Base-by-base conservation (phyloP, 2,113 vertebrate genomes). In the Oryzias javanicus region DNA sequence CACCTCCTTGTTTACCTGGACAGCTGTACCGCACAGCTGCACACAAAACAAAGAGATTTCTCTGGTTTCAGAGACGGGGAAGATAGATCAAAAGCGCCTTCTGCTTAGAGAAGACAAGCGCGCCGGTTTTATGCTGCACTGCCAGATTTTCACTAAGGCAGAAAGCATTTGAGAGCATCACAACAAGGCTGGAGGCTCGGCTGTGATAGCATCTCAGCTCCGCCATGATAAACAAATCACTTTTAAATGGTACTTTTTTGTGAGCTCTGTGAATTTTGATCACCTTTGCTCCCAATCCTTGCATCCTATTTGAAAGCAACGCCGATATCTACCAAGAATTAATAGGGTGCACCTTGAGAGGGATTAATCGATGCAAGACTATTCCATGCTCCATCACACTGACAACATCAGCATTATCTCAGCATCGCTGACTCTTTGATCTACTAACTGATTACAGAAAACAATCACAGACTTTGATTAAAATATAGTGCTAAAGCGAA, bases 41-140 rank as follows among this genome's bases (percentile, higher is more conserved):
- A 67, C 42, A 47, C 49, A 78, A 80, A 89, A 80, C 63, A 74
- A 67, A 35, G 72, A 78, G 65, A 78, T 71, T 67, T 79, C 81
- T 74, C 78, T 79, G 68, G 53, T 80, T 78, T 74, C 60, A 45
- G 54, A 72, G 70, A 79, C 70, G 77, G 64, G 59, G 57, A 80
- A 72, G 56, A 57, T 46, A 82, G 76, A 89, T 90, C 85, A 88
- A 89, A 88, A 74, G 70, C 76, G 60, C 69, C 62, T 77, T 82
- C 72, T 70, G 69, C 79, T 75, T 49, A 67, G 60, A 86, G 73
- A 75, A 86, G 85, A 85, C 77, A 82, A 82, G 61, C 50, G 51
- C 42, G 65, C 74, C 70, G 79, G 70, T 50, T 79, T 82, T 81
- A 74, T 86, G 77, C 66, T 14, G 12, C 65, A 24, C 79, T 64